These are phyloP conservation scores for Pterocles gutturalis DNA, from an alignment of 2,113 vertebrate species.

Conservation along the genomic window DNA sequence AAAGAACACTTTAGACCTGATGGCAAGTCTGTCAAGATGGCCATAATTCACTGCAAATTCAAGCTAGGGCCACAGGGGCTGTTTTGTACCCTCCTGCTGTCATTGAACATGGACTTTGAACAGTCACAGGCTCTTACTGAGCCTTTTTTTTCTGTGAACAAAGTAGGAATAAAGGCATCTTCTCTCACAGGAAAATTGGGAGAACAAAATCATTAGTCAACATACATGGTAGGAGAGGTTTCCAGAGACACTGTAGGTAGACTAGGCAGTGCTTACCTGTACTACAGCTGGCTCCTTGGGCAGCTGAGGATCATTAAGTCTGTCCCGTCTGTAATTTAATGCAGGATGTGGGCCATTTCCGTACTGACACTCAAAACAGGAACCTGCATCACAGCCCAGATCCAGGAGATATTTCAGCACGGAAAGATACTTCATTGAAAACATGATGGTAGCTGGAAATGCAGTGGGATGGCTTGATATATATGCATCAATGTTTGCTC, in stretches of 20 bases:
- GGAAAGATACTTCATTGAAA: constrained; percentile 85
- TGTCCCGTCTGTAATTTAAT: constrained; percentile 63
- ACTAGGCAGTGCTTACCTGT: constrained; percentile 72
- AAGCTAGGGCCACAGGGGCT: background rate
- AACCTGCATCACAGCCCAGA: constrained; percentile 83
- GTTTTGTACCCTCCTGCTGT: background rate
- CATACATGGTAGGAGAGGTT: background rate
- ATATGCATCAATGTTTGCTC: constrained; percentile 84
- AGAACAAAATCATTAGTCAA: background rate
- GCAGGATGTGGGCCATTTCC: constrained; percentile 83
- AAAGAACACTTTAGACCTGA: background rate
- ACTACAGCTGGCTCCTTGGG: constrained; percentile 68
- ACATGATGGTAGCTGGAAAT: constrained; percentile 90
- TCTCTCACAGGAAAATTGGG: background rate
- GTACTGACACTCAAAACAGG: constrained; percentile 89
- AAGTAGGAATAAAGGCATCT: background rate
- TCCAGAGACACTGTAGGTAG: background rate
- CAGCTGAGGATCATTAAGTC: constrained; percentile 52
- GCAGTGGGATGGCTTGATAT: constrained; percentile 83
- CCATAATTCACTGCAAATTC: background rate
- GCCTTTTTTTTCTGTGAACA: background rate
- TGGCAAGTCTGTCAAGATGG: background rate
- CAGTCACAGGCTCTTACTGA: background rate
- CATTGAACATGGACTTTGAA: background rate
- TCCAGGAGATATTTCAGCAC: constrained; percentile 91